Percentiles rank a stretch among this genome's conserved stretches.
phyloP scores from a whole-genome alignment of 2,797 vertebrate genomes.

The Cuniculus paca region DNA sequence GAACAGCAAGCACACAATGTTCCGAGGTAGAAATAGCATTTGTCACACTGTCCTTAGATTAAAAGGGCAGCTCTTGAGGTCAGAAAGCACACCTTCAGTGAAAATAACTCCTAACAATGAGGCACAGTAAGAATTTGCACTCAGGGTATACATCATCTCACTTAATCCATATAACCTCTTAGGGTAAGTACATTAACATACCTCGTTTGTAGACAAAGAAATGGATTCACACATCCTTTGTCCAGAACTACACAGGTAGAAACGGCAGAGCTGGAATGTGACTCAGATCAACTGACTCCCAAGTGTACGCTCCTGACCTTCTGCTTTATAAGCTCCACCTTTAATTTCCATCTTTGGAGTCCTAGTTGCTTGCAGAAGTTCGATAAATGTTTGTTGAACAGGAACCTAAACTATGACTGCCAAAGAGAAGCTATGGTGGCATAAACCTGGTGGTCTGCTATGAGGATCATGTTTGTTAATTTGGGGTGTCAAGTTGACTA shows the following conservation, averaged over 20 bases:
- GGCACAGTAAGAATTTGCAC: not conserved
- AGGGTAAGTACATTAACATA: not conserved
- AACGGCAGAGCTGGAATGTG: not conserved
- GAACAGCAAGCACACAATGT: not conserved
- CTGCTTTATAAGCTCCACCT: not conserved
- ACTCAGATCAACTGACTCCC: not conserved
- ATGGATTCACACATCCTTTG: not conserved
- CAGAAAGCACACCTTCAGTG: not conserved
- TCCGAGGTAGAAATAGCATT: not conserved
- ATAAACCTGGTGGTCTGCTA: not conserved
- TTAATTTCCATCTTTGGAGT: not conserved
- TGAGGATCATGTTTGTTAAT: not conserved
- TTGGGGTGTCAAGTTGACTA: not conserved
- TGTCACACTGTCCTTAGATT: not conserved
- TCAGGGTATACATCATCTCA: not conserved
- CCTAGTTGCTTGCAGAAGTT: not conserved
- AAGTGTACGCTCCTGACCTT: not conserved
- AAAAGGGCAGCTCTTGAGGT: not conserved
- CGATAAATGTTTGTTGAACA: not conserved
- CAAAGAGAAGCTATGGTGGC: not conserved
- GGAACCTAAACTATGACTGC: not conserved
- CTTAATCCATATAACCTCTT: not conserved
- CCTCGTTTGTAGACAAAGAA: not conserved
- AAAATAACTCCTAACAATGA: not conserved
- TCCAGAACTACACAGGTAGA: not conserved